Conservation (phyloP, 2,113 vertebrate genomes). For the Lates calcarifer region DNA sequence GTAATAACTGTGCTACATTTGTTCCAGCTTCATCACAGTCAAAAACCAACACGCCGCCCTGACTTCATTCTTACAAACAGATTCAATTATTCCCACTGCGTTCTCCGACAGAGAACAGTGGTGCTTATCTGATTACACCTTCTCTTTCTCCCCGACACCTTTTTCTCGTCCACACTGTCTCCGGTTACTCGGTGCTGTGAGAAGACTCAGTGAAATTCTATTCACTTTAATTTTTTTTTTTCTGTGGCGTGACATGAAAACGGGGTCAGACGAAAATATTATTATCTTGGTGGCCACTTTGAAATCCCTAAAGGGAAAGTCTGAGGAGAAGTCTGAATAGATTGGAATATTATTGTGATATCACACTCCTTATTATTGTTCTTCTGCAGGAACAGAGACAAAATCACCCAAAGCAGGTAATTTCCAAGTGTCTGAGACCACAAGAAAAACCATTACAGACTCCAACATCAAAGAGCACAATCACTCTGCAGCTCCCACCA, state of each 20-base stretch:
- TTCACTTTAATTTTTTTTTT: slow-evolving; percentile 14
- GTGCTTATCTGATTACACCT: slow-evolving; percentile 59
- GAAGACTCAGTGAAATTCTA: slow-evolving; percentile 2
- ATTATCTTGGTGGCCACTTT: slow-evolving; percentile 30
- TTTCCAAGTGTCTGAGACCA: neutral
- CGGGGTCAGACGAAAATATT: slow-evolving; percentile 21
- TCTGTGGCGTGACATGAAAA: neutral
- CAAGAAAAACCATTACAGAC: neutral
- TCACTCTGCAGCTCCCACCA: neutral
- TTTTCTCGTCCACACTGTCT: slow-evolving; percentile 10
- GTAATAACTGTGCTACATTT: slow-evolving; percentile 43
- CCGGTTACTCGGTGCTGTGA: slow-evolving; percentile 11
- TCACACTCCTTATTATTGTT: neutral
- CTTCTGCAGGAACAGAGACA: neutral
- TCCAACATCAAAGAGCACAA: neutral
- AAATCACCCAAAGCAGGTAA: neutral
- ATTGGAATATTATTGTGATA: neutral
- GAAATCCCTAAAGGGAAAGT: slow-evolving; percentile 17
- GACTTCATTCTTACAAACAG: slow-evolving; percentile 63
- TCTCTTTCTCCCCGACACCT: slow-evolving; percentile 30
- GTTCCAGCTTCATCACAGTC: slow-evolving; percentile 57
- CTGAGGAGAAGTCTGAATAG: neutral
- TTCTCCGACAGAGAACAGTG: slow-evolving; percentile 52
- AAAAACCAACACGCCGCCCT: slow-evolving; percentile 30
- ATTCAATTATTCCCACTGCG: slow-evolving; percentile 67